These are phyloP conservation scores for Mareca penelope DNA, from an alignment of 2,797 vertebrate genomes.

Conservation along the genomic window DNA sequence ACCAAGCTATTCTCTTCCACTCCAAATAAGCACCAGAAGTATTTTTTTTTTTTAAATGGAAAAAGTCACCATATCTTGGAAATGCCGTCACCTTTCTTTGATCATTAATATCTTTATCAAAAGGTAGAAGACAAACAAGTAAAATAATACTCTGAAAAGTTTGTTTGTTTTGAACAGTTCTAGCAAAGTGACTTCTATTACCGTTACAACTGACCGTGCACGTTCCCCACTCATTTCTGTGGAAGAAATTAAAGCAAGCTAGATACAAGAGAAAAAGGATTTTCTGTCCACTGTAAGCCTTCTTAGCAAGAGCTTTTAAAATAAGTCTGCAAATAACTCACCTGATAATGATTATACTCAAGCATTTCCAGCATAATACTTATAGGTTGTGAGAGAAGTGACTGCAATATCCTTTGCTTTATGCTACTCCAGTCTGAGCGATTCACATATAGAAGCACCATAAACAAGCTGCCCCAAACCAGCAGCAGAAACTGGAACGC, in stretches of 20 bases:
- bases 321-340: conserved; percentile 76
- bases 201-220: not conserved
- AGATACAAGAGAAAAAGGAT: not conserved
- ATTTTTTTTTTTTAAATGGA: not conserved
- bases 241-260: not conserved
- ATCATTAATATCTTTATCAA: accelerated
- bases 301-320: conserved; percentile 6
- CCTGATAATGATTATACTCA: conserved; percentile 98
- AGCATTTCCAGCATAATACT: conserved; percentile 96
- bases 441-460: conserved; percentile 63
- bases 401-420: conserved; percentile 54
- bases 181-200: not conserved
- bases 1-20: accelerated
- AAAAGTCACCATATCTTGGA: not conserved
- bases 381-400: conserved; percentile 27
- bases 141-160: accelerated
- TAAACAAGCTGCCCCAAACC: conserved; percentile 69
- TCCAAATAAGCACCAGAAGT: not conserved
- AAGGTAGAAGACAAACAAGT: not conserved
- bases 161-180: not conserved
- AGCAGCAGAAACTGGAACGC: conserved; percentile 65
- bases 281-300: not conserved
- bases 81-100: not conserved
- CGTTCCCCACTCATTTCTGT: not conserved
- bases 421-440: conserved; percentile 40